Conservation (phyloP, 2,888 invertebrate species). For the Ethmia dodecea region DNA sequence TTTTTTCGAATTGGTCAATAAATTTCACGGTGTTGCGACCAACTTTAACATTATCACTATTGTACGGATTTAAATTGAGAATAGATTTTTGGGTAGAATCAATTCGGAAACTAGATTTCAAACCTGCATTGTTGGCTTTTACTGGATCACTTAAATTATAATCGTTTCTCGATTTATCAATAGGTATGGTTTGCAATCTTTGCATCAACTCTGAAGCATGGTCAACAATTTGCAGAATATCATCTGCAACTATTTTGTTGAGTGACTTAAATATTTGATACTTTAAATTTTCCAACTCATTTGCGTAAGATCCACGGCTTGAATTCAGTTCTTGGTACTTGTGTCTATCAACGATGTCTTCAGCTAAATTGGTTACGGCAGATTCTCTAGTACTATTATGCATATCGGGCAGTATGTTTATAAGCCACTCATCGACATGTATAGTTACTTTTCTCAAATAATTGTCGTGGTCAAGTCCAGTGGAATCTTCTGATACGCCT, state of each 20-base stretch:
- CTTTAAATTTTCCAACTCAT: conserved; percentile 14
- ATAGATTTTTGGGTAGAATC: no score
- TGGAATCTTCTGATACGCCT: neutral
- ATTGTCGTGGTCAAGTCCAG: neutral
- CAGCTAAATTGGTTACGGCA: conserved; percentile 12
- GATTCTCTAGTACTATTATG: conserved; percentile 11
- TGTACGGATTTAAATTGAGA: no score
- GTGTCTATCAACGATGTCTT: conserved; percentile 14
- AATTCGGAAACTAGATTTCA: no score
- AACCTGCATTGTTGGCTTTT: no score
- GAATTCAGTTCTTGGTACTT: conserved; percentile 13
- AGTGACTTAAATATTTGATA: conserved; percentile 20
- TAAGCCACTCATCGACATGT: conserved; percentile 20
- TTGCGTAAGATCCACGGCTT: neutral
- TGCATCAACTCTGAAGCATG: conserved; percentile 9
- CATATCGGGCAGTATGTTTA: conserved; percentile 12
- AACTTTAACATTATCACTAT: no score
- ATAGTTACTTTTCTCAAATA: conserved; percentile 11
- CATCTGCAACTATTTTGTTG: conserved; percentile 13
- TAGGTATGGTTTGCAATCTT: conserved; percentile 10
- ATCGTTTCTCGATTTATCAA: no score
- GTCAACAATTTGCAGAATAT: conserved; percentile 9
- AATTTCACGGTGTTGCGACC: no score
- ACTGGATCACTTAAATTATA: no score
- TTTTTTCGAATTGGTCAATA: no score